Evolutionary conservation across 2,113 vertebrate species (phyloP), one percentile per base, ranked within the genome.

Genomic region (Takifugu flavidus): DNA sequence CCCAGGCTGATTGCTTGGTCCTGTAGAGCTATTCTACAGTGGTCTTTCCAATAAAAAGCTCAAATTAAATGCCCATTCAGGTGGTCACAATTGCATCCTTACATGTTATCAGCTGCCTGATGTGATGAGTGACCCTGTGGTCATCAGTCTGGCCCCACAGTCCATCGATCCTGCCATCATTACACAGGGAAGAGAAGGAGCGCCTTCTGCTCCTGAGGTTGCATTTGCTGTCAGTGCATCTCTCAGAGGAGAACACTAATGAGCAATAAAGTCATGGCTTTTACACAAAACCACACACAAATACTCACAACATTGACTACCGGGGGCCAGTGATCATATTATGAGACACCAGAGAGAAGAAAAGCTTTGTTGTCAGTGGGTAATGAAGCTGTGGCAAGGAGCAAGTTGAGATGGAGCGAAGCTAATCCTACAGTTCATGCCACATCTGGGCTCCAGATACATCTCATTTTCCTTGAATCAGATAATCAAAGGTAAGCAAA

Each of bases 41-140:
- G 64, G 51, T 70, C 60, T 56, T 57, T 78, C 80, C 80, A 82
- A 75, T 82, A 77, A 79, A 69, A 79, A 72, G 76, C 68, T 53
- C 58, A 64, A 82, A 82, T 88, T 86, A 83, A 86, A 86, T 82
- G 70, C 5, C 70, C 74, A 79, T 83, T 79, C 72, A 56, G 65
- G 52, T 49, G 3, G 59, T 69, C 49, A 62, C 81, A 72, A 80
- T 78, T 71, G 80, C 80, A 80, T 77, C 70, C 79, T 77, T 56
- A 65, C 47, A 62, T 49, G 45, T 81, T 77, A 78, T 80, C 83
- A 63, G 75, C 62, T 46, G 72, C 62, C 58, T 59, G 81, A 67
- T 70, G 81, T 56, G 83, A 78, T 53, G 78, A 65, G 59, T 72
- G 82, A 82, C 81, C 81, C 83, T 13, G 72, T 50, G 79, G 79